Base-by-base conservation (phyloP, 2,113 vertebrate species). In the Rana temporaria region DNA sequence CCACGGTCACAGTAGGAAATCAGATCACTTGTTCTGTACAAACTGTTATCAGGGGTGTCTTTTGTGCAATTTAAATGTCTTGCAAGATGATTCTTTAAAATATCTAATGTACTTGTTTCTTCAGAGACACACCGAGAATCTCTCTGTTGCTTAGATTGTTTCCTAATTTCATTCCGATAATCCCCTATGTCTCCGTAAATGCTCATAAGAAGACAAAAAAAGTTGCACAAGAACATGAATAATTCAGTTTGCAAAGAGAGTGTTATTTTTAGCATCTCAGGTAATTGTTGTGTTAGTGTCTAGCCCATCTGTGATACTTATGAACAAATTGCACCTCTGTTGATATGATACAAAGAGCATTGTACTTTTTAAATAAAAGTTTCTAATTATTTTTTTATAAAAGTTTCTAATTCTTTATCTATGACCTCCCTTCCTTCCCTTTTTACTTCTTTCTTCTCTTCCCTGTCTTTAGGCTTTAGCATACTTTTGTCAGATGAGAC, bases 201-300 rank as follows among this genome's bases (percentile, higher is more conserved):
- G 15, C 56, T 70, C 15, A 24, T 17, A 48, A 70, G 53, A 26
- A 26, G n/a, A 19, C n/a, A 42, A 69, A 66, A 66, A 53, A 55
- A 67, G 15, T 38, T n/a, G 17, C 34, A 14, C 55, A 38, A 57
- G 30, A 22, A 15, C 14, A 79, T 79, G 16, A 74, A 74, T 68
- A 75, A 67, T 82, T 42, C 19, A 68, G 20, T 67, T 19, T 26
- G 19, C 70, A 79, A 42, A 38, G 14, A 82, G 19, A 57, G 34
- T 42, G 65, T 64, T 73, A 66, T 74, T 79, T 75, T 57, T 48
- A 57, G n/a, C 32, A 67, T 24, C 30, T 38, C 32, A 22, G 42
- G 30, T 75, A 32, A 48, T 75, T 24, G n/a, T 53, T 82, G 34
- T 53, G 16, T 34, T 34, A 67, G 24, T 53, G 38, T 53, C 73